These are phyloP conservation scores for Rhamphomyia laevipes DNA, from an alignment of 2,888 invertebrate species.

Conservation along the genomic window DNA sequence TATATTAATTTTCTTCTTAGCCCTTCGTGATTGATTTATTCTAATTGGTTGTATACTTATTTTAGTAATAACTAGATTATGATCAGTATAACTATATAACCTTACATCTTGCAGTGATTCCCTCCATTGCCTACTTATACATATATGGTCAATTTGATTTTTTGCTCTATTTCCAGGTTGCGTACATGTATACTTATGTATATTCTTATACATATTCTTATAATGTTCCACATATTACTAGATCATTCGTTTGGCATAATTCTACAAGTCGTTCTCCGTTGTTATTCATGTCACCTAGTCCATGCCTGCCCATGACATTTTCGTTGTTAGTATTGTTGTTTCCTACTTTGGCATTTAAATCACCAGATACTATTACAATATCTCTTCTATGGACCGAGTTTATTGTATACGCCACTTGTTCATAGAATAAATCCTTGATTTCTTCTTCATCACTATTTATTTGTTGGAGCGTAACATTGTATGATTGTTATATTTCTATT, in stretches of 20 bases:
- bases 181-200: neutral
- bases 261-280: neutral
- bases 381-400: neutral
- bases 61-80: neutral
- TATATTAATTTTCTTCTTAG: neutral
- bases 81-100: neutral
- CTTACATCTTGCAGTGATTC: neutral
- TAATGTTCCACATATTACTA: conserved; percentile 1
- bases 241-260: neutral
- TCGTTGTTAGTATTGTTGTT: neutral
- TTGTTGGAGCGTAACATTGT: conserved; percentile 6
- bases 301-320: conserved; percentile 2
- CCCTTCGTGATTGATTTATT: neutral
- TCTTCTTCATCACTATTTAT: neutral
- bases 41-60: neutral
- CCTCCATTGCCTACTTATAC: neutral
- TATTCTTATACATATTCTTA: neutral
- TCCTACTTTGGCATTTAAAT: conserved; percentile 3
- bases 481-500: too few relatives aligned
- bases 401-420: neutral
- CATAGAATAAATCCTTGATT: conserved; percentile 2
- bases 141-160: neutral
- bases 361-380: neutral
- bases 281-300: neutral
- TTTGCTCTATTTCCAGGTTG: neutral